A percentile compares a stretch with the other conserved stretches of the same genome.
These are phyloP conservation scores for Nematolebias whitei DNA, from an alignment of 2,113 vertebrate genomes.

Conservation along the genomic window DNA sequence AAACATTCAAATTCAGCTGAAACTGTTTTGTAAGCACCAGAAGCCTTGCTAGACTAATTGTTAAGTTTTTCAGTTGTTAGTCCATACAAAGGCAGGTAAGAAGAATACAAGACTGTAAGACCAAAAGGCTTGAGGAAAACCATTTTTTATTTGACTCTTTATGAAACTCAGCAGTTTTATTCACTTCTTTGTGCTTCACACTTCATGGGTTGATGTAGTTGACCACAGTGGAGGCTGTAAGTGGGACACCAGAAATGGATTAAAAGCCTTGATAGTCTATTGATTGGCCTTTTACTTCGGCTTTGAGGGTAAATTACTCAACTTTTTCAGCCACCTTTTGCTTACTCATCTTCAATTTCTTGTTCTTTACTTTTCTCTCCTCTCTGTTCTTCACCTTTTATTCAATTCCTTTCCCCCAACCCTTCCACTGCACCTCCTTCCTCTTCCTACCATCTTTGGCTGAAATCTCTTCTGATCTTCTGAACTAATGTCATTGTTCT, in stretches of 20 bases:
- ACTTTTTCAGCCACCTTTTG: conserved; percentile 3
- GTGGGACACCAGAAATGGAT: conserved; percentile 25
- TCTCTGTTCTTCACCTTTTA: background rate
- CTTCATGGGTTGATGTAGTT: conserved; percentile 13
- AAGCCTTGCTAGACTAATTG: too few species aligned
- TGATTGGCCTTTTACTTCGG: conserved; percentile 39
- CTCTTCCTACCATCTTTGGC: background rate
- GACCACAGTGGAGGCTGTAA: conserved; percentile 17
- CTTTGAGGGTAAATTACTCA: conserved; percentile 26
- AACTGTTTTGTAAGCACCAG: too few species aligned
- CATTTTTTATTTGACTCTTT: background rate
- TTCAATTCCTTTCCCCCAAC: background rate
- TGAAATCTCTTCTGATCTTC: conserved; percentile 31
- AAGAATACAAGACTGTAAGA: background rate
- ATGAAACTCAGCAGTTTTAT: background rate
- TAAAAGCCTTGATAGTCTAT: conserved; percentile 31
- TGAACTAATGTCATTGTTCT: conserved; percentile 13
- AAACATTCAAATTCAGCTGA: too few species aligned
- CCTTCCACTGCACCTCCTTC: background rate
- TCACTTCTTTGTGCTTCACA: background rate
- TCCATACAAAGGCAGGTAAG: too few species aligned
- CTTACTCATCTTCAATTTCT: conserved; percentile 1
- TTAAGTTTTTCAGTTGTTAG: too few species aligned
- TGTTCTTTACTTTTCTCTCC: background rate
- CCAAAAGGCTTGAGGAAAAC: background rate